Percentiles rank a stretch among this genome's conserved stretches.
phyloP scores from a whole-genome alignment of 2,888 invertebrate species.

The Charanyca ferruginea region DNA sequence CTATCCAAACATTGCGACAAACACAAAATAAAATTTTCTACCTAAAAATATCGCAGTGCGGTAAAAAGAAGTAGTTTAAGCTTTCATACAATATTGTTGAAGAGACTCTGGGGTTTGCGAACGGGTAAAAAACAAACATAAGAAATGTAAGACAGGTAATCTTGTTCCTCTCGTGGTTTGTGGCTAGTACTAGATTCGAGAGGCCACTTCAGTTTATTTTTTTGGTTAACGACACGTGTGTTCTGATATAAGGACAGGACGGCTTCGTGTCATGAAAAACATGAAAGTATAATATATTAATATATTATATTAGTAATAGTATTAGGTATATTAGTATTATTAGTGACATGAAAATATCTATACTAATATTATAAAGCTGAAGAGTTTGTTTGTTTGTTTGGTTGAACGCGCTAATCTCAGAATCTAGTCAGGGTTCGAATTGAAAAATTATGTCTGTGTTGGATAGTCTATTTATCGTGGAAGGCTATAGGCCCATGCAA shows the following conservation, averaged over 20 bases:
- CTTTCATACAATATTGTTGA: constrained; percentile 40
- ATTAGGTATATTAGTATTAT: too few relatives aligned
- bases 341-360: too few relatives aligned
- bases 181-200: constrained; percentile 40
- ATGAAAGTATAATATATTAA: neutral
- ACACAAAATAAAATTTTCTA: constrained; percentile 23
- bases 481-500: too few relatives aligned
- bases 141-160: constrained; percentile 68
- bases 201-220: constrained; percentile 20
- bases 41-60: constrained; percentile 46
- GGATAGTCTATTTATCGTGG: too few relatives aligned
- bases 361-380: too few relatives aligned
- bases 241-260: neutral
- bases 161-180: constrained; percentile 55
- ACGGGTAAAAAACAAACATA: constrained; percentile 59
- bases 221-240: constrained; percentile 17
- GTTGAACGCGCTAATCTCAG: too few relatives aligned
- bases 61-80: constrained; percentile 40
- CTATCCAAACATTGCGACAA: constrained; percentile 1
- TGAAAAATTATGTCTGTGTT: too few relatives aligned
- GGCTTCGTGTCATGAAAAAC: neutral
- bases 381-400: too few relatives aligned
- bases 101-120: constrained; percentile 36
- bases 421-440: too few relatives aligned
- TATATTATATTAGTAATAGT: too few relatives aligned